A percentile compares a stretch with the other conserved stretches of the same genome.
Conservation (phyloP, 2,888 invertebrate genomes). For the Diarsia brunnea region DNA sequence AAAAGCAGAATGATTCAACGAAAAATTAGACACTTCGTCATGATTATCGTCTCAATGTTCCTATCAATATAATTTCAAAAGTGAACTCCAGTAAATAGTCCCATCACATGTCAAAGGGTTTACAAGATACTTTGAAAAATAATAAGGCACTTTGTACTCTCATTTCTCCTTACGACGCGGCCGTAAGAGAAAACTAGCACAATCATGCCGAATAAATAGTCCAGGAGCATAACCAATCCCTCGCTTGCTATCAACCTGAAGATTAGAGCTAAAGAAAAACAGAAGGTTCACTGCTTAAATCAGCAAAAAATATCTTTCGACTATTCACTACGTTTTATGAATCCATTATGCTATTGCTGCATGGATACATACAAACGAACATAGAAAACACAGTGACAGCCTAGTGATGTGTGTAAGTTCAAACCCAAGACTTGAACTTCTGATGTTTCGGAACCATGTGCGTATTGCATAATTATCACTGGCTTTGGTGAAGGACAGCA, state of each 20-base stretch:
- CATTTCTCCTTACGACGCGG: background rate
- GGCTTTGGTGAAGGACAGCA: no score
- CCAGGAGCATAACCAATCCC: constrained; percentile 5
- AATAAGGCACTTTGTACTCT: constrained; percentile 15
- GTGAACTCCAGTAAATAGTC: background rate
- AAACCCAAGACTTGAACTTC: no score
- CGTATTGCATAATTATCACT: no score
- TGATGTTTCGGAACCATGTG: no score
- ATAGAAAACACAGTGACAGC: no score
- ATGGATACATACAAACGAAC: no score
- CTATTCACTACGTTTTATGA: no score
- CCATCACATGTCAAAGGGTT: background rate
- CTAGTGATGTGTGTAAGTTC: no score
- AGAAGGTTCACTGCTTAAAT: constrained; percentile 7
- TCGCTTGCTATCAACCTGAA: constrained; percentile 10
- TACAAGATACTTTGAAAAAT: constrained; percentile 27
- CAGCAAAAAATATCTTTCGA: no score
- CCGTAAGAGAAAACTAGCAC: constrained; percentile 6
- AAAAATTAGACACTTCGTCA: background rate
- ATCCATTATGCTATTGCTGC: no score
- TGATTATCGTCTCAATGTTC: no score
- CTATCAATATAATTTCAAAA: background rate
- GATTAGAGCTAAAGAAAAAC: background rate
- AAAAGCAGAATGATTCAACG: no score
- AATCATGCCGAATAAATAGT: constrained; percentile 52